These are phyloP conservation scores for Ophiothrix spiculata DNA, from an alignment of 35 echinoderm and acorn worm species.

Conservation along the genomic window DNA sequence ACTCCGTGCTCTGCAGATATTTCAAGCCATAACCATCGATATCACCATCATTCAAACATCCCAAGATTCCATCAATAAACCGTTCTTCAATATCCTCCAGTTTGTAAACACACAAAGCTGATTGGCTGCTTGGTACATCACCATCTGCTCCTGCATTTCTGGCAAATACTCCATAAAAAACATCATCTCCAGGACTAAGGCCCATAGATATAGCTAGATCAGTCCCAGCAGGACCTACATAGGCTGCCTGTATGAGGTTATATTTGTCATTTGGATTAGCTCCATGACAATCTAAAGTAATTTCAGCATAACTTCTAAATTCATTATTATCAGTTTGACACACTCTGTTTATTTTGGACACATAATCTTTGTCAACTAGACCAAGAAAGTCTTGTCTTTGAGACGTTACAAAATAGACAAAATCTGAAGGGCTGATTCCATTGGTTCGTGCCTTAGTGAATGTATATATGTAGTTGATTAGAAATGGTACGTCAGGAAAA, in stretches of 20 bases:
- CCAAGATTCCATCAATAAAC: not conserved
- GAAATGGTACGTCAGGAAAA: not conserved
- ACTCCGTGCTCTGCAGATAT: not conserved
- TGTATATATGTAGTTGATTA: not conserved
- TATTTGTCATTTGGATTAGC: not conserved
- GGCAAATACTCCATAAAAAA: conserved; percentile 32
- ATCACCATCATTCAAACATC: not conserved
- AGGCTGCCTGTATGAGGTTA: conserved; percentile 17
- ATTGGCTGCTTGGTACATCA: not conserved
- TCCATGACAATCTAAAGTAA: not conserved
- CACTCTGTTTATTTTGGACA: conserved; percentile 23
- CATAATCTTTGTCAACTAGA: not conserved
- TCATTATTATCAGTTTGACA: not conserved
- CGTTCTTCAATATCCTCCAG: not conserved
- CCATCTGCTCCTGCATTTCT: not conserved
- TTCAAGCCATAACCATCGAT: not conserved
- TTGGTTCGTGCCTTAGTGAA: not conserved
- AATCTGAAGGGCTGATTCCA: not conserved
- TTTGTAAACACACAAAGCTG: conserved; percentile 14
- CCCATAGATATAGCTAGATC: not conserved
- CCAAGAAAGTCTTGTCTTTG: not conserved
- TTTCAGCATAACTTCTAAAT: not conserved
- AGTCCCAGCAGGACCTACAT: conserved; percentile 21
- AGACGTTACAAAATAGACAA: conserved; percentile 4
- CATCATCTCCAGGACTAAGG: not conserved